Evolutionary conservation across 2,888 invertebrate genomes (phyloP).

Genomic region (Heliothis peltigera): DNA sequence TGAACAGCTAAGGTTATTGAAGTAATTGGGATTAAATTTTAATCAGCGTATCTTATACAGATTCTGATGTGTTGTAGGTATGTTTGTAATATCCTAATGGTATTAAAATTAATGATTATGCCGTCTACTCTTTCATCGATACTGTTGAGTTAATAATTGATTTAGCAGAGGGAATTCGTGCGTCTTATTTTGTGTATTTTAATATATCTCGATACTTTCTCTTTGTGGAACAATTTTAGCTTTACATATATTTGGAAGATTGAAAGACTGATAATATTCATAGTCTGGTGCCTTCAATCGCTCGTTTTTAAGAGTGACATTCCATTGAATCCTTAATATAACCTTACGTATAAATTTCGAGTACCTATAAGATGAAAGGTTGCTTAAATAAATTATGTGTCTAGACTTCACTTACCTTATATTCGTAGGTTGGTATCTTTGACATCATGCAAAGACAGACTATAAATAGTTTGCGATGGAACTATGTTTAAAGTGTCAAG

Average conservation of each 20-base stretch:
- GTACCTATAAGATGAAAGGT: background rate
- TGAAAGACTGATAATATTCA: background rate
- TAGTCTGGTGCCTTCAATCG: background rate
- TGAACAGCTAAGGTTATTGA: conserved; percentile 52
- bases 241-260: background rate
- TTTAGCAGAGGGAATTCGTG: conserved; percentile 4
- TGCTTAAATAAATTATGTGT: background rate
- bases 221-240: background rate
- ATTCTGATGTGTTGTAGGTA: conserved; percentile 30
- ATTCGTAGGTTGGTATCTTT: no score
- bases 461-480: background rate
- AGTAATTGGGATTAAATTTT: conserved; percentile 61
- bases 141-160: conserved; percentile 46
- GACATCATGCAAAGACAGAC: background rate
- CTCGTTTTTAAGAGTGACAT: background rate
- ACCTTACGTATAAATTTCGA: background rate
- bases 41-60: conserved; percentile 55
- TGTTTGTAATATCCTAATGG: conserved; percentile 14
- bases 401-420: background rate
- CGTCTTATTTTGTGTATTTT: background rate
- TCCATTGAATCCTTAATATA: background rate
- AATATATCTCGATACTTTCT: conserved; percentile 10
- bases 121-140: conserved; percentile 22
- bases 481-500: background rate
- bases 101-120: conserved; percentile 54